These are phyloP conservation scores for Toxotes jaculatrix DNA, from an alignment of 2,113 vertebrate genomes.

Conservation along the genomic window DNA sequence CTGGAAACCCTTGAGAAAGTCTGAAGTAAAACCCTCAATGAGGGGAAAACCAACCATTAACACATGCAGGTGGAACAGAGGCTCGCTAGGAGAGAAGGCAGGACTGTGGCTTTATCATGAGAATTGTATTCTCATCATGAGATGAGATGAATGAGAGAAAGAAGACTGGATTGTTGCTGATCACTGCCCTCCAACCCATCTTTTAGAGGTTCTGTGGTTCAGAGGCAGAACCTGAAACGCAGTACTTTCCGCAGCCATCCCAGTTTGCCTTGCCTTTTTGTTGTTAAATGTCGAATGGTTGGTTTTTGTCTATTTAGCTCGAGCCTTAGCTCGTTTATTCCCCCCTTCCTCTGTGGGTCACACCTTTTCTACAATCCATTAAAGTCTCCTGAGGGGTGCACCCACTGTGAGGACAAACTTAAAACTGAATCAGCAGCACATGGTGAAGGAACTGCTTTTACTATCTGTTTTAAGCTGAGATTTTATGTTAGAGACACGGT, in stretches of 20 bases:
- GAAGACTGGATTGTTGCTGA: slow-evolving; percentile 23
- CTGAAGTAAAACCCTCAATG: neutral
- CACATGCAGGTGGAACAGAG: slow-evolving; percentile 1
- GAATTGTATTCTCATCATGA: slow-evolving; percentile 7
- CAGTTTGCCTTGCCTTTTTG: neutral
- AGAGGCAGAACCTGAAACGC: slow-evolving; percentile 8
- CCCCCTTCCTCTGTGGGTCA: neutral
- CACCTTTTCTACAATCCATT: no score
- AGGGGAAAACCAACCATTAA: neutral
- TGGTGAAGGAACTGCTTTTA: neutral
- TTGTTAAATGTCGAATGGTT: slow-evolving; percentile 16
- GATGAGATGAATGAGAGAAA: neutral
- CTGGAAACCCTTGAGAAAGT: neutral
- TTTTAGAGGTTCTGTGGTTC: neutral
- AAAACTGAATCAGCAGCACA: slow-evolving; percentile 4
- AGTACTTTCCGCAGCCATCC: slow-evolving; percentile 18
- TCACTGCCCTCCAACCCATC: slow-evolving; percentile 13
- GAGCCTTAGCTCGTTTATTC: slow-evolving; percentile 13
- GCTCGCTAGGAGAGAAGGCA: neutral
- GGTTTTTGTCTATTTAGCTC: neutral
- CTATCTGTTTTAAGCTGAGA: neutral
- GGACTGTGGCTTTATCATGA: slow-evolving; percentile 6
- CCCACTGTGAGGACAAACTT: neutral
- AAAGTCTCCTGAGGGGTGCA: no score
- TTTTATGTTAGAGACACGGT: neutral